These are phyloP conservation scores for Macrotis lagotis DNA, from an alignment of 2,113 vertebrate species.

Conservation along the genomic window DNA sequence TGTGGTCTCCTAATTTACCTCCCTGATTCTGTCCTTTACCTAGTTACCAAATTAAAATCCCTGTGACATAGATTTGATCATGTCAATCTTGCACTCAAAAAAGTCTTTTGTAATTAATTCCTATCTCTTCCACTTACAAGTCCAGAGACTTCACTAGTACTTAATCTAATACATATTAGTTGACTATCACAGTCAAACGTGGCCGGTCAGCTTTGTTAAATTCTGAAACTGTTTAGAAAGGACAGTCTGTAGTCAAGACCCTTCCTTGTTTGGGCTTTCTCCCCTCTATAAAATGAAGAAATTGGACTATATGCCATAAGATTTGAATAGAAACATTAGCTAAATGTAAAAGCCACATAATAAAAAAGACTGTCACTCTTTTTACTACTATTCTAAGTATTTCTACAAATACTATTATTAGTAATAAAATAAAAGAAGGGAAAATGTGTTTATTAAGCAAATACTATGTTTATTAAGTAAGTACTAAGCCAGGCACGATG, in stretches of 20 bases:
- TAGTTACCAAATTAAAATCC: not conserved
- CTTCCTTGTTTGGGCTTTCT: not conserved
- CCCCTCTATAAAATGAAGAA: not conserved
- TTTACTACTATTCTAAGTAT: not conserved
- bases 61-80: not conserved
- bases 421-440: not conserved
- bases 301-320: not conserved
- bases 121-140: not conserved
- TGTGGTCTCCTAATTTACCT: not conserved
- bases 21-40: not conserved
- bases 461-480: not conserved
- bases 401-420: not conserved
- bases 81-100: not conserved
- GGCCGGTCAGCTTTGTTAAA: too few species aligned
- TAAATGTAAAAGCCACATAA: not conserved
- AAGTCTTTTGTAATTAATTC: not conserved
- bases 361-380: not conserved
- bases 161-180: too few species aligned
- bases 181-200: too few species aligned
- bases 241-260: too few species aligned
- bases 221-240: too few species aligned
- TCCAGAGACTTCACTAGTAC: too few species aligned
- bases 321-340: not conserved
- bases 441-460: not conserved
- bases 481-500: not conserved